Evolutionary conservation across 64 coral and sea anemone species (phyloP).

Genomic region (Dendronephthya gigantea): DNA sequence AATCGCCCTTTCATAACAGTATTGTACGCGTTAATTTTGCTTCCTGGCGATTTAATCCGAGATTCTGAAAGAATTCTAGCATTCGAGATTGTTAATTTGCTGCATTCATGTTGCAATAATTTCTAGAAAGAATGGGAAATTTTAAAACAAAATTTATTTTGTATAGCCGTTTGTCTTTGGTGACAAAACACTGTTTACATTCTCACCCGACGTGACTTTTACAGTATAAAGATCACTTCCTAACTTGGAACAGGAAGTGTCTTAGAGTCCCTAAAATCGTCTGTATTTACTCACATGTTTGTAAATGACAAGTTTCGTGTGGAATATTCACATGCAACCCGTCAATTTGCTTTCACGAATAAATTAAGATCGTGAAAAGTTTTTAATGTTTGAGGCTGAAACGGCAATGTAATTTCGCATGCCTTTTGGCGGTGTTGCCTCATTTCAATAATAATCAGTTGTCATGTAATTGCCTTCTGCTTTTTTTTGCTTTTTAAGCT

Average conservation of each 20-base stretch:
- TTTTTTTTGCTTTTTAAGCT: neutral
- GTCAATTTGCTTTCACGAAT: too few relatives aligned
- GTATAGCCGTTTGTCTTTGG: neutral
- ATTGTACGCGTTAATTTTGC: neutral
- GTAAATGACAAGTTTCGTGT: too few relatives aligned
- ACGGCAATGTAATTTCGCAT: neutral
- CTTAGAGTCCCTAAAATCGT: neutral
- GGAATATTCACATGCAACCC: too few relatives aligned
- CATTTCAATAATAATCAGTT: neutral
- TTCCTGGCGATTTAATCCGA: neutral
- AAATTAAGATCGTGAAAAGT: neutral
- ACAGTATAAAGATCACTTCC: neutral
- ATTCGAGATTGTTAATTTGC: neutral
- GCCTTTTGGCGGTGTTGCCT: neutral
- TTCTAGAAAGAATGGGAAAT: neutral
- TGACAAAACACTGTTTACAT: neutral
- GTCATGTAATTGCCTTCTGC: neutral
- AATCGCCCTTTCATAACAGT: neutral
- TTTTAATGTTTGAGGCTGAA: neutral
- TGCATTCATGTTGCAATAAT: neutral
- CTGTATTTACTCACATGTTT: neutral
- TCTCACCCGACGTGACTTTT: neutral
- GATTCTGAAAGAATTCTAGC: neutral
- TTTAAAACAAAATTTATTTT: neutral
- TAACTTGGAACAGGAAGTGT: neutral